These are phyloP conservation scores for Thumatha senex DNA, from an alignment of 2,888 invertebrate species.

Conservation along the genomic window DNA sequence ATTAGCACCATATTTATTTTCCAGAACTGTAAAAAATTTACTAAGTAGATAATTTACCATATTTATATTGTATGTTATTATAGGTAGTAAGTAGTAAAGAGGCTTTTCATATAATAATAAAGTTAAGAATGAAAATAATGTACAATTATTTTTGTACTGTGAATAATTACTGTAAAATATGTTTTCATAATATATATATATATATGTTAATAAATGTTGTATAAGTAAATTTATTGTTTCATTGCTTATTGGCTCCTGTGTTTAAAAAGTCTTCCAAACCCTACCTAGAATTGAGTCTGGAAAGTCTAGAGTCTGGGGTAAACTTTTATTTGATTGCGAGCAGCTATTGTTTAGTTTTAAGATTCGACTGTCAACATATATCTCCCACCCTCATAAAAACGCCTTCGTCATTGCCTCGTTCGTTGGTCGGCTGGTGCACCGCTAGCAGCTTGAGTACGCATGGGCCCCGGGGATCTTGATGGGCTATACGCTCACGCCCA, in stretches of 20 bases:
- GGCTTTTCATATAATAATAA: slow-evolving; percentile 30
- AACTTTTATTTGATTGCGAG: too few species aligned
- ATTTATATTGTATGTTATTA: neutral
- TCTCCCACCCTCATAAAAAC: too few species aligned
- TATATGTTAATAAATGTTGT: slow-evolving; percentile 43
- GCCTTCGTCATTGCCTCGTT: too few species aligned
- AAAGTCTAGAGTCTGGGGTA: too few species aligned
- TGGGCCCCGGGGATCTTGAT: too few species aligned
- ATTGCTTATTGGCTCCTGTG: neutral
- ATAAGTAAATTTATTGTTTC: slow-evolving; percentile 13
- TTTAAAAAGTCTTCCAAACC: too few species aligned
- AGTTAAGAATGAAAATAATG: slow-evolving; percentile 22
- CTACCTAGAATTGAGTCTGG: too few species aligned
- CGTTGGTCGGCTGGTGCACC: too few species aligned
- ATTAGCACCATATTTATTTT: slow-evolving; percentile 16
- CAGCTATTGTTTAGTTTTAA: too few species aligned
- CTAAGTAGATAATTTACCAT: slow-evolving; percentile 8
- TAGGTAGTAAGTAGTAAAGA: slow-evolving; percentile 34
- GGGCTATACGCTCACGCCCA: too few species aligned
- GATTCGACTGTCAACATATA: too few species aligned
- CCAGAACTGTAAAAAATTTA: slow-evolving; percentile 10
- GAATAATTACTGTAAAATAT: slow-evolving; percentile 38
- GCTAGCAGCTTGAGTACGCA: too few species aligned
- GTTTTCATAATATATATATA: slow-evolving; percentile 42
- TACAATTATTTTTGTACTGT: slow-evolving; percentile 64